Evolutionary conservation across 1,140 invertebrate genomes (phyloP), one percentile per base, ranked within the genome.

Genomic region (Lepidurus couesii): DNA sequence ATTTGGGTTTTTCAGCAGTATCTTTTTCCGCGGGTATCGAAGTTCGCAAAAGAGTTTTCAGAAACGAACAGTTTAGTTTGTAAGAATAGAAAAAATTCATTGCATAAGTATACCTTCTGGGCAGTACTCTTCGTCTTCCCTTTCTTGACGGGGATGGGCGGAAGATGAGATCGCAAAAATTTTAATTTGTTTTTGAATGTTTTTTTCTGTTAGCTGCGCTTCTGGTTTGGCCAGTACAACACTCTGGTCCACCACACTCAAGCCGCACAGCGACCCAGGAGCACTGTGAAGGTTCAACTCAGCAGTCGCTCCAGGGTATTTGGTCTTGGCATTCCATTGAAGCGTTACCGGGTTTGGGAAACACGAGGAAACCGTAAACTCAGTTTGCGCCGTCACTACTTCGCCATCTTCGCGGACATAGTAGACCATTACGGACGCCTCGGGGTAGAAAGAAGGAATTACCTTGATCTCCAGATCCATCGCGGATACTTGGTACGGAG

Each of bases 381-480:
- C 24, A 24, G 24, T 1, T 1, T 24, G 24, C 24, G 24, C 24
- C 1, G 24, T 24, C 1, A 24, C 24, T 24, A 24, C 24, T 24
- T 24, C 24, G 24, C 24, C 24, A 24, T 24, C 24, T 24, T 24
- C 24, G 24, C 24, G 24, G 24, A 24, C 24, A 24, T 24, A 24
- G 82, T 92, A 94, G 4, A 94, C 88, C 1, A 94, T 84, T 0
- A 95, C 9, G 34, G 81, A 80, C 42, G 82, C 81, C 8, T 81
- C 74, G 6, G 83, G 83, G 42, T 83, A 80, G 81, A 84, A 82
- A 0, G 65, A 80, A 1, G 84, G 74, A 11, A 80, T 80, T 1
- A 85, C 75, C 3, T 80, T 75, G 7, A 79, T 42, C 34, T 79
- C 78, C 24, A 80, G 21, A 84, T 79, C n/a, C 26, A 75, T 26